Evolutionary conservation across 2,888 invertebrate genomes (phyloP).

Genomic region (Miltochrista miniata): DNA sequence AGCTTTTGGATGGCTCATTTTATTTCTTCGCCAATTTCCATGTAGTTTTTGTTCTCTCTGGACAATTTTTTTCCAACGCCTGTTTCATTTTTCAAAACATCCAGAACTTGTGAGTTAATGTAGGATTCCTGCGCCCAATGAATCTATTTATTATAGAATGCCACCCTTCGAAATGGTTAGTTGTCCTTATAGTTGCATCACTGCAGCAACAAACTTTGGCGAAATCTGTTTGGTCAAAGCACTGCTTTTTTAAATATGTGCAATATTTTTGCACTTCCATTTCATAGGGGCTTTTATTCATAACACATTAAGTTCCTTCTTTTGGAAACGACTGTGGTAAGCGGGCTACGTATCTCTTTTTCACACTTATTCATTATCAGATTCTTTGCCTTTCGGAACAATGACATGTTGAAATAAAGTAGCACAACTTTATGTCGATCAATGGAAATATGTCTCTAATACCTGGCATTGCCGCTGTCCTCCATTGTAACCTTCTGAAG

Average conservation of each 20-base stretch:
- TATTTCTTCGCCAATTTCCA: background rate
- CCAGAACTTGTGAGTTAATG: background rate
- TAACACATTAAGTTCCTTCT: background rate
- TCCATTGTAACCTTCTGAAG: too few species aligned
- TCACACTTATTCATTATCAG: too few species aligned
- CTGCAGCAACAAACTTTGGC: background rate
- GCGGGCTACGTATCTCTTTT: too few species aligned
- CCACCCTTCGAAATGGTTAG: background rate
- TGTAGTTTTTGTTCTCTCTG: background rate
- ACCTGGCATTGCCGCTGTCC: too few species aligned
- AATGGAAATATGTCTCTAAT: too few species aligned
- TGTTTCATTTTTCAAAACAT: background rate
- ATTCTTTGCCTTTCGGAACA: too few species aligned
- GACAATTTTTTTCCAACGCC: background rate
- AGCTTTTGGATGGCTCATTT: background rate
- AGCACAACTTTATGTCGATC: too few species aligned
- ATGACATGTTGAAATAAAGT: too few species aligned
- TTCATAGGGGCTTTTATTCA: background rate
- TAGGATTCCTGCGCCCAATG: background rate
- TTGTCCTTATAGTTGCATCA: background rate
- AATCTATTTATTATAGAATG: background rate
- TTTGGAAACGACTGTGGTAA: background rate
- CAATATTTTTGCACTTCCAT: background rate
- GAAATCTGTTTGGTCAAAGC: background rate
- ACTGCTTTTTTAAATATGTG: background rate